Evolutionary conservation across 1,140 invertebrate genomes (phyloP).

Genomic region (Heliconius congener): DNA sequence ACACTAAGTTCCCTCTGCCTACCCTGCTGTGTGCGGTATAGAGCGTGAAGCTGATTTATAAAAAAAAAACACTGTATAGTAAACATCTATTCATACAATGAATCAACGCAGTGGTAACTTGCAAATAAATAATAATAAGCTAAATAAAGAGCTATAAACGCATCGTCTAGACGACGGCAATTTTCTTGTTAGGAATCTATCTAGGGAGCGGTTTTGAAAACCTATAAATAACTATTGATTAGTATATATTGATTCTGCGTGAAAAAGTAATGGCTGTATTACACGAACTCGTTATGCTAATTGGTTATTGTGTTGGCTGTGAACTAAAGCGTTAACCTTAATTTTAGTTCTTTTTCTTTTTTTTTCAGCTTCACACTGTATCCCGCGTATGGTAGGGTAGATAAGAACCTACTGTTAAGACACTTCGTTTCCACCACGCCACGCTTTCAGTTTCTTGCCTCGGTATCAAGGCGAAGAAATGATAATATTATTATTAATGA

Average conservation of each 20-base stretch:
- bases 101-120: background rate
- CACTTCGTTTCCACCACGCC: no score
- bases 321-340: background rate
- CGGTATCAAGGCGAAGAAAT: no score
- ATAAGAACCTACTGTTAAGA: no score
- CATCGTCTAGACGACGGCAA: slow-evolving; percentile 26
- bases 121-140: slow-evolving; percentile 15
- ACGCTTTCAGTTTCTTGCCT: no score
- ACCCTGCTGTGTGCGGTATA: no score
- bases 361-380: background rate
- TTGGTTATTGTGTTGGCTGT: background rate
- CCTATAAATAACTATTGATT: slow-evolving; percentile 19
- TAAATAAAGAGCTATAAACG: slow-evolving; percentile 16
- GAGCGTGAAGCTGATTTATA: no score
- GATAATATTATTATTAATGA: no score
- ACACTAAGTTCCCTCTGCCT: no score
- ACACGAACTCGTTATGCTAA: background rate
- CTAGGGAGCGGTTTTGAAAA: slow-evolving; percentile 20
- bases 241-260: background rate
- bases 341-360: background rate
- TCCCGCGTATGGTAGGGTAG: no score
- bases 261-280: background rate
- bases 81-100: background rate
- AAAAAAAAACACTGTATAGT: background rate
- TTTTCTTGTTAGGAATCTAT: slow-evolving; percentile 28